These are phyloP conservation scores for Polydrusus cervinus DNA, from an alignment of 2,888 invertebrate species.

Conservation along the genomic window DNA sequence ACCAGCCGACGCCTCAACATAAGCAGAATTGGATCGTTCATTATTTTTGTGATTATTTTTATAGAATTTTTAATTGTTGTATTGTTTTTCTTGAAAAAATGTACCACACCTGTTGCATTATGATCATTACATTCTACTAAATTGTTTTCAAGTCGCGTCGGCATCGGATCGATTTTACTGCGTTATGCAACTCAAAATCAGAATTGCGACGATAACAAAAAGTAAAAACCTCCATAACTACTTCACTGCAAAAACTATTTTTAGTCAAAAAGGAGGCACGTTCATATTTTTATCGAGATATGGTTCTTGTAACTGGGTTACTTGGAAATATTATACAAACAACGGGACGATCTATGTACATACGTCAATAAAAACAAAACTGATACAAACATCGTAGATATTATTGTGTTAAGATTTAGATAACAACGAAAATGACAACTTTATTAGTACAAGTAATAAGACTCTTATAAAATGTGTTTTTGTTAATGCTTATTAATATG, in stretches of 20 bases:
- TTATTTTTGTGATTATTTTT: too few species aligned
- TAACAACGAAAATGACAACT: constrained; percentile 6
- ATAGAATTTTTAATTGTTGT: too few species aligned
- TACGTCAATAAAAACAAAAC: constrained; percentile 19
- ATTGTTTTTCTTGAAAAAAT: too few species aligned
- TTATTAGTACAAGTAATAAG: constrained; percentile 15
- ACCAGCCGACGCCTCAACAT: too few species aligned
- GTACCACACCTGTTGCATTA: too few species aligned
- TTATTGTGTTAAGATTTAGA: constrained; percentile 21
- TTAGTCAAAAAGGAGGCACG: constrained; percentile 28
- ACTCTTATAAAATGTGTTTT: constrained; percentile 17
- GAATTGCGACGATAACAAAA: too few species aligned
- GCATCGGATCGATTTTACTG: too few species aligned
- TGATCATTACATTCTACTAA: too few species aligned
- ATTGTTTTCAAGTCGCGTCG: too few species aligned
- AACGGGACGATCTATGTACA: constrained; percentile 18
- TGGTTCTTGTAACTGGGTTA: constrained; percentile 25
- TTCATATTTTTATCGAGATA: constrained; percentile 29
- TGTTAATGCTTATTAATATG: background rate
- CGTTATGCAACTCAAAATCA: too few species aligned
- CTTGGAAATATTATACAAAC: constrained; percentile 13
- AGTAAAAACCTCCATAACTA: background rate
- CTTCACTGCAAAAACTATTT: constrained; percentile 20
- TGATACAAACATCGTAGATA: constrained; percentile 14
- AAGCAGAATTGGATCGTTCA: too few species aligned